Percentiles rank a stretch among this genome's conserved stretches.
phyloP scores from a whole-genome alignment of 2,113 vertebrate genomes.

The Piprites chloris region DNA sequence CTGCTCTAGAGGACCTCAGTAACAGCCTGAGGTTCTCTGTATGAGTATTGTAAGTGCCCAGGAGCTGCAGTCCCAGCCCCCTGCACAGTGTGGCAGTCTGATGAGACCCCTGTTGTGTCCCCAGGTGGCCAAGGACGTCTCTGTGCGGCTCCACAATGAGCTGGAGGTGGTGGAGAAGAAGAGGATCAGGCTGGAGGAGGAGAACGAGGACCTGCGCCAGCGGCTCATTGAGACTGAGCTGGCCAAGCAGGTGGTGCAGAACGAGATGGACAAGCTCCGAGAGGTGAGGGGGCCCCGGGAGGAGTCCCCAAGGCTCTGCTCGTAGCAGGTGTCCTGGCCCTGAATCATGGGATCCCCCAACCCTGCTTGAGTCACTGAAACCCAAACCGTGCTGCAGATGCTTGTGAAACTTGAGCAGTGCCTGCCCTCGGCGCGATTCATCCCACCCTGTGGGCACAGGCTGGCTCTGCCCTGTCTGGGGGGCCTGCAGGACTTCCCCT shows the following conservation, averaged over 20 bases:
- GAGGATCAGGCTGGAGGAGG: slow-evolving; percentile 86
- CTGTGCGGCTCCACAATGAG: slow-evolving; percentile 93
- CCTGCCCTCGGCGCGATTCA: background rate
- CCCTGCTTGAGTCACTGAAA: background rate
- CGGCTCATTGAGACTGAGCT: slow-evolving; percentile 90
- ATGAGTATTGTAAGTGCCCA: background rate
- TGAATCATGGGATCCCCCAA: background rate
- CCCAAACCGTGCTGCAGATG: slow-evolving; percentile 2
- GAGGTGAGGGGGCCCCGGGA: slow-evolving; percentile 75
- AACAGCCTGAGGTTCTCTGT: background rate
- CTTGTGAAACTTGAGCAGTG: background rate
- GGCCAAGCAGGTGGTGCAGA: slow-evolving; percentile 95
- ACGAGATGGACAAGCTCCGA: slow-evolving; percentile 89
- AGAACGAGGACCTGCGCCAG: slow-evolving; percentile 92
- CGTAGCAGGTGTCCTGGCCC: background rate
- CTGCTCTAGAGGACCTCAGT: background rate
- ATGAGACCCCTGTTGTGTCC: background rate
- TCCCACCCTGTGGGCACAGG: rapidly evolving
- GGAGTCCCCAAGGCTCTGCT: background rate
- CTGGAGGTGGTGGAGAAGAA: slow-evolving; percentile 93
- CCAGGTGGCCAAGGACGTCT: slow-evolving; percentile 97
- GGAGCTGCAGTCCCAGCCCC: background rate
- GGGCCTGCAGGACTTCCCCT: background rate
- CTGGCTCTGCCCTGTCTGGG: rapidly evolving
- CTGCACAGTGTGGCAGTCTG: rapidly evolving